Conservation (phyloP, 2,888 invertebrate genomes). For the Drosophila imparisetae region DNA sequence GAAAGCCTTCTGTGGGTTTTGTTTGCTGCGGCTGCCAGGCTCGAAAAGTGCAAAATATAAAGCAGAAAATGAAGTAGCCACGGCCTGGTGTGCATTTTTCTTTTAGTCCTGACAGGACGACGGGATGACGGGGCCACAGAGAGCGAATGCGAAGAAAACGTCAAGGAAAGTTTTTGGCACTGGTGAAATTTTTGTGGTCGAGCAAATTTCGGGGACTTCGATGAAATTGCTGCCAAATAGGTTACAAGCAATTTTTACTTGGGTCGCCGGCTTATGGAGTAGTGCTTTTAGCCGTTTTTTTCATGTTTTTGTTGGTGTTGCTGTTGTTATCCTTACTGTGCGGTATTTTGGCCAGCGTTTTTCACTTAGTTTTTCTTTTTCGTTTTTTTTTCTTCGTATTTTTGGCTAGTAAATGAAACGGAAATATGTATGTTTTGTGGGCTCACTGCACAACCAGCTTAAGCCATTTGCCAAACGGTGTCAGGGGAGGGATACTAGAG, state of each 20-base stretch:
- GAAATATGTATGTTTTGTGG: slow-evolving; percentile 79
- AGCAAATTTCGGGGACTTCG: slow-evolving; percentile 78
- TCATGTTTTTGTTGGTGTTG: slow-evolving; percentile 20
- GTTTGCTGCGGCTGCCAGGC: slow-evolving; percentile 49
- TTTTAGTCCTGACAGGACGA: slow-evolving; percentile 54
- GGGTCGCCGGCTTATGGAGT: slow-evolving; percentile 76
- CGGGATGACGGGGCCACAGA: not conserved
- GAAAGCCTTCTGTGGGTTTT: slow-evolving; percentile 26
- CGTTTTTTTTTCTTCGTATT: slow-evolving; percentile 16
- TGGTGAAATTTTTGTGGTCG: slow-evolving; percentile 76
- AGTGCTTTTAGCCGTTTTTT: slow-evolving; percentile 42
- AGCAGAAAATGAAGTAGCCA: slow-evolving; percentile 73
- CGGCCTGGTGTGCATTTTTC: slow-evolving; percentile 45
- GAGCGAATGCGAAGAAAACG: slow-evolving; percentile 44
- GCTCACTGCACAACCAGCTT: slow-evolving; percentile 65
- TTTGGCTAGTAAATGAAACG: slow-evolving; percentile 78
- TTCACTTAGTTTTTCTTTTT: slow-evolving; percentile 49
- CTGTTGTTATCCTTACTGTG: slow-evolving; percentile 37
- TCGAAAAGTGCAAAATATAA: slow-evolving; percentile 61
- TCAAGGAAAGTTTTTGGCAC: slow-evolving; percentile 71
- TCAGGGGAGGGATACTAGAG: not conserved
- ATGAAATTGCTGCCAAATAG: slow-evolving; percentile 80
- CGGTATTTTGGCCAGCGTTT: slow-evolving; percentile 65
- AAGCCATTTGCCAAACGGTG: slow-evolving; percentile 47
- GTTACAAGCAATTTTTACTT: slow-evolving; percentile 78